Evolutionary conservation across 2,113 vertebrate species (phyloP), one percentile per base, ranked within the genome.

Genomic region (Sinocyclocheilus anophthalmus): DNA sequence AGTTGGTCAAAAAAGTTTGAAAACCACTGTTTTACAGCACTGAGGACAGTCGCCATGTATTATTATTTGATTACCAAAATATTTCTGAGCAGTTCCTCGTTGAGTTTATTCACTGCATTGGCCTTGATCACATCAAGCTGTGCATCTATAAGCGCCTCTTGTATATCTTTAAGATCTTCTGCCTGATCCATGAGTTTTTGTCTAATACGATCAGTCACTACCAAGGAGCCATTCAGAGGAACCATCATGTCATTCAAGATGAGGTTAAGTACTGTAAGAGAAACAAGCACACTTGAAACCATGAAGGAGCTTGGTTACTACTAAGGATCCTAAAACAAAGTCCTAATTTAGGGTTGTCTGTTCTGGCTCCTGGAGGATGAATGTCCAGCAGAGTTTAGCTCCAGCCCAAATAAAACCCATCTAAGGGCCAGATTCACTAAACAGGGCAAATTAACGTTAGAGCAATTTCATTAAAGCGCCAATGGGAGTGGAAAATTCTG

Each of bases 1-100:
- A 69, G 2, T 26, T 65, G 61, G 4, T 26, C 11, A 26, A 65
- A 75, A 8, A n/a, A 57, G 26, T 57, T 30, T 18, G 12, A 78
- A 2, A 61, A 59, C 7, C 26, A 67, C 26, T 33, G 63, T 67
- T 67, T 69, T 9, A 39, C 33, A 72, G 9, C 37, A 37, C 14
- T 30, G 26, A 67, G 13, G 14, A 37, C 8, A 42, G 22, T 39
- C 18, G 9, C 33, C 69, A 72, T 11, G 37, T 42, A 42, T 73
- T 70, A 20, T 20, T 39, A 39, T 37, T 18, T 5, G 18, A 30
- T 86, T 90, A 94, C 93, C 93, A 85, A 79, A 85, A 92, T 85
- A 18, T 87, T 30, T 53, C 88, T 81, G 10, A 91, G 72, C 5
- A 30, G 3, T 0, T 45, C n/a, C 18, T 3, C 14, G 67, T 88